phyloP scores from a whole-genome alignment of 2,888 invertebrate species.

The Phymatocera aterrima region DNA sequence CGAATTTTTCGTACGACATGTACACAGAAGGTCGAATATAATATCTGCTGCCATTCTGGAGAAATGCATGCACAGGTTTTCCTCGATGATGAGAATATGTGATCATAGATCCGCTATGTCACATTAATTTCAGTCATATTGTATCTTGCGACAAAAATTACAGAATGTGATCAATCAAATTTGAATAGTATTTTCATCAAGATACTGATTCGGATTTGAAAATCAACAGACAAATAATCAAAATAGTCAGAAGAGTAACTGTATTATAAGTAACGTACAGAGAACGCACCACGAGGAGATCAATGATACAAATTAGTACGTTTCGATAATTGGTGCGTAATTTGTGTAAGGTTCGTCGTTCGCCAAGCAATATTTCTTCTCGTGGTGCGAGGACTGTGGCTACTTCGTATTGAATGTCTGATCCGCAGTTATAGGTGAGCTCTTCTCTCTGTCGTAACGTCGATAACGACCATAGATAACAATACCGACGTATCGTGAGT shows the following conservation, averaged over 20 bases:
- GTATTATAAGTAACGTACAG: conserved; percentile 33
- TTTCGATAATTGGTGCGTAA: conserved; percentile 48
- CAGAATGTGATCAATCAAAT: not conserved
- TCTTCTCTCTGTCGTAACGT: conserved; percentile 64
- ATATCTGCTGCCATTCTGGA: too few relatives aligned
- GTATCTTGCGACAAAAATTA: too few relatives aligned
- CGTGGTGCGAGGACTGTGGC: conserved; percentile 60
- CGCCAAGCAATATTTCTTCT: conserved; percentile 14
- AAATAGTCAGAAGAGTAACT: conserved; percentile 5
- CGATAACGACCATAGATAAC: conserved; percentile 63
- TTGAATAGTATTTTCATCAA: not conserved
- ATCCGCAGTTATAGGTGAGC: conserved; percentile 69
- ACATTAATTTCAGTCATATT: too few relatives aligned
- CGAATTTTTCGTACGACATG: not conserved
- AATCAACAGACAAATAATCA: not conserved
- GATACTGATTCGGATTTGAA: not conserved
- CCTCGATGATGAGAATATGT: too few relatives aligned
- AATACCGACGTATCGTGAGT: conserved; percentile 64
- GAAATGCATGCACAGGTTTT: not conserved
- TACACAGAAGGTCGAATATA: not conserved
- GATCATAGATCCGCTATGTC: too few relatives aligned
- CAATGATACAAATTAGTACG: not conserved
- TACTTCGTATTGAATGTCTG: conserved; percentile 53
- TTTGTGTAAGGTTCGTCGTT: conserved; percentile 26
- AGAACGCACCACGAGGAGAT: conserved; percentile 29